Evolutionary conservation across 2,113 vertebrate species (phyloP).

Genomic region (Alaudala cheleensis): DNA sequence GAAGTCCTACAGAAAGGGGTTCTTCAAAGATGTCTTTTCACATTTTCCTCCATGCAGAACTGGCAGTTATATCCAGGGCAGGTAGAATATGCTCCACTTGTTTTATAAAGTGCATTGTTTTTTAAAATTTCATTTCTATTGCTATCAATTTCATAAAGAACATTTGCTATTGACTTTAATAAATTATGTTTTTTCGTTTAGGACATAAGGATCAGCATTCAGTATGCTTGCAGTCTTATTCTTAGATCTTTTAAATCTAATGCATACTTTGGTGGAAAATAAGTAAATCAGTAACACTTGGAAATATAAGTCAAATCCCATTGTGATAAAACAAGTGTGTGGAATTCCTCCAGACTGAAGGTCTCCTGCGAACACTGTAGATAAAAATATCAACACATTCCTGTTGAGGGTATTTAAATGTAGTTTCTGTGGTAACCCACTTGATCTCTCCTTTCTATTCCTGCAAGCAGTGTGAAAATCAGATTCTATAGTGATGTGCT

Average conservation of each 20-base stretch:
- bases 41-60: background rate
- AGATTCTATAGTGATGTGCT: background rate
- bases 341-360: background rate
- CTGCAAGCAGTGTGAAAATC: background rate
- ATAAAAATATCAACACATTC: background rate
- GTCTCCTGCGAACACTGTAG: background rate
- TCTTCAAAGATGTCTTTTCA: background rate
- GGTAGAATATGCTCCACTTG: background rate
- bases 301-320: background rate
- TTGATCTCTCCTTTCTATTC: background rate
- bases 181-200: background rate
- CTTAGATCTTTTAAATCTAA: background rate
- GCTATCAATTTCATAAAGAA: background rate
- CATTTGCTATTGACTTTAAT: background rate
- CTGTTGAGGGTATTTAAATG: background rate
- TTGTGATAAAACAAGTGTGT: background rate
- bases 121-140: background rate
- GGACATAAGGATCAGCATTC: background rate
- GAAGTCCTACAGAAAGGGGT: background rate
- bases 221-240: background rate
- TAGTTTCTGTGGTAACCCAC: background rate
- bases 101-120: background rate
- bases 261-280: background rate
- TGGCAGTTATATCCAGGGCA: background rate
- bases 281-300: background rate